A percentile compares a stretch with the other conserved stretches of the same genome.
phyloP scores from a whole-genome alignment of 2,113 vertebrate genomes.

The Odobenus rosmarus region DNA sequence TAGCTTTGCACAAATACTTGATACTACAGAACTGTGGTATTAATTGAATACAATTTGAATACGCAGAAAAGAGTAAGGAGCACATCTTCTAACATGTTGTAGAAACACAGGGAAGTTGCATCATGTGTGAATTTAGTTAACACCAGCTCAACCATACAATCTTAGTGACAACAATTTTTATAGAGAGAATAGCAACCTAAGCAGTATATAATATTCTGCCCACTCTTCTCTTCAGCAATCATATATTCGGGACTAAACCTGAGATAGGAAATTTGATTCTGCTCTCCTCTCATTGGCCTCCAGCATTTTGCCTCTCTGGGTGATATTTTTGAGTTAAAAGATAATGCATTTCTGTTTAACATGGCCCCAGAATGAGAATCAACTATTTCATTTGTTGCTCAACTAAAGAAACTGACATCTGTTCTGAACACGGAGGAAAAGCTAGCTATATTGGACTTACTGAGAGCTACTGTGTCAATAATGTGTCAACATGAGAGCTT shows the following conservation, averaged over 20 bases:
- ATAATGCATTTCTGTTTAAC: background rate
- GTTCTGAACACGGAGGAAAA: background rate
- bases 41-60: background rate
- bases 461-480: background rate
- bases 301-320: background rate
- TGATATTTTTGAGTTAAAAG: background rate
- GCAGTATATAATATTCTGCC: background rate
- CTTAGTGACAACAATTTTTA: background rate
- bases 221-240: background rate
- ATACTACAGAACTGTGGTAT: background rate
- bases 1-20: background rate
- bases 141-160: background rate
- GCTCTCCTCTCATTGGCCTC: background rate
- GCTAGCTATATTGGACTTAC: background rate
- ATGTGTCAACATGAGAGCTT: background rate
- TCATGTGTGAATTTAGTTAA: background rate
- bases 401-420: background rate
- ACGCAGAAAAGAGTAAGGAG: background rate
- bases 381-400: background rate
- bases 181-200: background rate
- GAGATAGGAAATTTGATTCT: background rate
- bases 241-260: background rate
- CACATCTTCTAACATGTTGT: background rate
- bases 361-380: background rate
- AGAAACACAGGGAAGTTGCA: background rate